These are phyloP conservation scores for Poecilia picta DNA, from an alignment of 2,797 vertebrate genomes.

Conservation along the genomic window DNA sequence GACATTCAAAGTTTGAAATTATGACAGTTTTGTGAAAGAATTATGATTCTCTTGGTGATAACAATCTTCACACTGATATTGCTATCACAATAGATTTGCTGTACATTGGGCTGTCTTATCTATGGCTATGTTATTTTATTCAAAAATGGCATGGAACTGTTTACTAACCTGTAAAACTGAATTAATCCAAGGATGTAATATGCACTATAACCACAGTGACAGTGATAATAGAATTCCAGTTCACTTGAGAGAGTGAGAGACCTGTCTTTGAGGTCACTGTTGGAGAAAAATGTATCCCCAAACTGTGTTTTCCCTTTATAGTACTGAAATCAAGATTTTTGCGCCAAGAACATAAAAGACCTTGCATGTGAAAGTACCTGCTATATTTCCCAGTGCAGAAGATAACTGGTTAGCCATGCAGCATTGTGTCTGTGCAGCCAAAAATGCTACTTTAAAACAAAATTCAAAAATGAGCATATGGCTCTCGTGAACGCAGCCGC, in stretches of 20 bases:
- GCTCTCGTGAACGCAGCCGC: constrained; percentile 25
- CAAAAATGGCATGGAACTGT: neutral
- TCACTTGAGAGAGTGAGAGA: neutral
- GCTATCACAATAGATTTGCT: neutral
- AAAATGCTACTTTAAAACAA: constrained; percentile 23
- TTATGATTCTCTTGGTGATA: neutral
- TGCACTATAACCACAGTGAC: neutral
- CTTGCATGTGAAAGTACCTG: neutral
- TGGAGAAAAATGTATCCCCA: neutral
- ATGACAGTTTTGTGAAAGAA: neutral
- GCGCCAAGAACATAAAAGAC: neutral
- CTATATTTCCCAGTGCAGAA: neutral
- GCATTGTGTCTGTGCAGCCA: constrained; percentile 4
- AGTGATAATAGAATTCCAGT: neutral
- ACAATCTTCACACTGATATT: neutral
- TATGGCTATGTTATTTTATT: neutral
- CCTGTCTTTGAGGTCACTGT: constrained; percentile 1
- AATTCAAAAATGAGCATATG: constrained; percentile 28
- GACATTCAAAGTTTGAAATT: neutral
- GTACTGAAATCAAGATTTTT: neutral
- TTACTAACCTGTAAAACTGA: neutral
- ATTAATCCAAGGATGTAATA: neutral
- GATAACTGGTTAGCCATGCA: constrained; percentile 2
- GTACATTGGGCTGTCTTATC: neutral
- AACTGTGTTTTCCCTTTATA: neutral